A percentile compares a stretch with the other conserved stretches of the same genome.
phyloP scores from a whole-genome alignment of 2,113 vertebrate genomes.

The Rhynchomys soricoides region DNA sequence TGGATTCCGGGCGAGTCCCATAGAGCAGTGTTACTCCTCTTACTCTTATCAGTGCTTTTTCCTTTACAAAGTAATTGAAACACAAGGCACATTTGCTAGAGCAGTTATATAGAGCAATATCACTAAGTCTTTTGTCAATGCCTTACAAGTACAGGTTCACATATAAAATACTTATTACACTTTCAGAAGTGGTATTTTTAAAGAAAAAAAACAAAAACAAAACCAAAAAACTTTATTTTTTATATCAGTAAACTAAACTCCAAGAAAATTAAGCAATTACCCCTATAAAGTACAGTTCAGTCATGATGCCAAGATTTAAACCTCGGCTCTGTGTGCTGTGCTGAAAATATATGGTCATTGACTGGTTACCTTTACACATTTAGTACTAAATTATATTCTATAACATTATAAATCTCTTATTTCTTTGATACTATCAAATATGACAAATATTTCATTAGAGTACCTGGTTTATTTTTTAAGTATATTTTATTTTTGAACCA shows the following conservation, averaged over 20 bases:
- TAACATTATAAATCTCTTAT: neutral
- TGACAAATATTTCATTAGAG: neutral
- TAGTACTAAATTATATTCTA: neutral
- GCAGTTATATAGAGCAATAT: neutral
- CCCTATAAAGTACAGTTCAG: neutral
- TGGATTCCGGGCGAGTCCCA: no score
- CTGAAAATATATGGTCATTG: neutral
- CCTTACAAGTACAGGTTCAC: neutral
- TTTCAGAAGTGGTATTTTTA: neutral
- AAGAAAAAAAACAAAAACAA: neutral
- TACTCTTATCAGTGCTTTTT: neutral
- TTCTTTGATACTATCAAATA: neutral
- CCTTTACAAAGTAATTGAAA: neutral
- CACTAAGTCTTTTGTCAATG: neutral
- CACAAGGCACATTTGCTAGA: neutral
- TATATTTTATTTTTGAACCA: neutral
- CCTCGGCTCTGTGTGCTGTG: fast-evolving
- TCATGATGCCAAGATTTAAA: neutral
- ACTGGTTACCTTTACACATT: neutral
- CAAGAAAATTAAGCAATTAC: neutral
- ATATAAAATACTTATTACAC: neutral
- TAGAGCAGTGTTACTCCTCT: no score
- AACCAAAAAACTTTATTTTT: neutral
- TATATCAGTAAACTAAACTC: neutral
- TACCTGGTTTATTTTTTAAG: neutral